These are phyloP conservation scores for Rhizoglyphus robini DNA, from an alignment of 1,140 invertebrate species.

Conservation along the genomic window DNA sequence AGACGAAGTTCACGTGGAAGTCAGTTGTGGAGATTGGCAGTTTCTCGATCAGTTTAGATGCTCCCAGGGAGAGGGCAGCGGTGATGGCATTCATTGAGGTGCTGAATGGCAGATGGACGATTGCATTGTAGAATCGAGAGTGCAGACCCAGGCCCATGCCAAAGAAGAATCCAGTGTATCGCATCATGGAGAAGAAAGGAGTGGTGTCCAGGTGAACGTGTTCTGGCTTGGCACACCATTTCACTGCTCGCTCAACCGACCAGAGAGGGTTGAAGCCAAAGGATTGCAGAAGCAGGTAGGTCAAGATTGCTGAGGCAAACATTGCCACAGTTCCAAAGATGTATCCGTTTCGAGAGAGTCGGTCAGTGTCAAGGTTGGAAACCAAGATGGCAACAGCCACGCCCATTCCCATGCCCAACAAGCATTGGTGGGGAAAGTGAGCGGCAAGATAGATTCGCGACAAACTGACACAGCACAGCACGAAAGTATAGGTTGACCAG, in stretches of 20 bases:
- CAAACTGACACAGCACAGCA: constrained; percentile 38
- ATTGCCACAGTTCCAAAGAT: constrained; percentile 24
- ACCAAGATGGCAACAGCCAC: constrained; percentile 29
- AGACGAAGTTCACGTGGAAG: constrained; percentile 25
- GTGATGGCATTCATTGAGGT: constrained; percentile 23
- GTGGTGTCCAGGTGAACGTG: constrained; percentile 45
- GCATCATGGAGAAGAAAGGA: constrained; percentile 41
- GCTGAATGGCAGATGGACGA: constrained; percentile 17
- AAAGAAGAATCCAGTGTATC: constrained; percentile 35
- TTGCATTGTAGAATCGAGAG: constrained; percentile 22
- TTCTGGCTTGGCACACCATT: constrained; percentile 43
- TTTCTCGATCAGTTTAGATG: constrained; percentile 26
- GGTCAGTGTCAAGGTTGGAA: constrained; percentile 24
- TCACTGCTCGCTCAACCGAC: constrained; percentile 42
- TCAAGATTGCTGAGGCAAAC: constrained; percentile 28
- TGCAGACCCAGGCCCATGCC: constrained; percentile 34
- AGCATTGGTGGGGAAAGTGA: constrained; percentile 51
- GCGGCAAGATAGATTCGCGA: constrained; percentile 46
- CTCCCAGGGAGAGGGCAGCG: constrained; percentile 24
- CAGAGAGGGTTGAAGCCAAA: constrained; percentile 41
- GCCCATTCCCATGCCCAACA: constrained; percentile 41
- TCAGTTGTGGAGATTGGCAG: constrained; percentile 23
- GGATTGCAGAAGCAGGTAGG: constrained; percentile 31
- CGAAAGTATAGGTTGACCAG: constrained; percentile 32
- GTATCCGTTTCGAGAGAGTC: constrained; percentile 26